These are phyloP conservation scores for Moxostoma hubbsi DNA, from an alignment of 2,797 vertebrate genomes.

Conservation along the genomic window DNA sequence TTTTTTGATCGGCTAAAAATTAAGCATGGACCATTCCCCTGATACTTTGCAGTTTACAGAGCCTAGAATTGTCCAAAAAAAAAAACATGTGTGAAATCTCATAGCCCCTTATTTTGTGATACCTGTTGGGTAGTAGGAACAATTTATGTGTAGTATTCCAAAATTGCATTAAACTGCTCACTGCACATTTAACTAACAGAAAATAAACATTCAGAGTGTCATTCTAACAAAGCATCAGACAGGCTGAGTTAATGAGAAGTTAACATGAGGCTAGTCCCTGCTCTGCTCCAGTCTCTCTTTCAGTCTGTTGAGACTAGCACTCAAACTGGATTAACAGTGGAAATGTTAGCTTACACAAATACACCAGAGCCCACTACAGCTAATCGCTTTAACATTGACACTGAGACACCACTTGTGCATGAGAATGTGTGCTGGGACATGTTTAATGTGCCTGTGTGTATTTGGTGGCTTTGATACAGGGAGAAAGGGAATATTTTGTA, in stretches of 20 bases:
- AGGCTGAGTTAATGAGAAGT: conserved; percentile 30
- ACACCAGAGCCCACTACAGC: conserved; percentile 44
- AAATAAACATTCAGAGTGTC: conserved; percentile 16
- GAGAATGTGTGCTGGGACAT: not conserved
- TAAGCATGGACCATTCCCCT: not conserved
- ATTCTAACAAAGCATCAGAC: conserved; percentile 19
- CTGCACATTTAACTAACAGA: not conserved
- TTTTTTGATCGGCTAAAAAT: not conserved
- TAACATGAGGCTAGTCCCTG: conserved; percentile 24
- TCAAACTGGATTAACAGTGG: conserved; percentile 45
- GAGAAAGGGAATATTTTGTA: conserved; percentile 28
- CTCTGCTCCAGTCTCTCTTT: not conserved
- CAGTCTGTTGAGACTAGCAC: conserved; percentile 33
- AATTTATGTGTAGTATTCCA: not conserved
- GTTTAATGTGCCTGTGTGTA: conserved; percentile 25
- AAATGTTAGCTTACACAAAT: conserved; percentile 56
- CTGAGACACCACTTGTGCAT: conserved; percentile 1
- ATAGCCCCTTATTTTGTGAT: not conserved
- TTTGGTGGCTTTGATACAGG: conserved; percentile 43
- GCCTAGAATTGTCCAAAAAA: not conserved
- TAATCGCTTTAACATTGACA: conserved; percentile 54
- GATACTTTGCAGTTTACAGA: not conserved
- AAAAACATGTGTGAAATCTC: not conserved
- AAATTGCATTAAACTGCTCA: not conserved
- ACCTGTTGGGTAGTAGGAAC: not conserved